A percentile compares a stretch with the other conserved stretches of the same genome.
Evolutionary conservation across 2,797 vertebrate genomes (phyloP).

Genomic region (Neosilurus mollespiculum): DNA sequence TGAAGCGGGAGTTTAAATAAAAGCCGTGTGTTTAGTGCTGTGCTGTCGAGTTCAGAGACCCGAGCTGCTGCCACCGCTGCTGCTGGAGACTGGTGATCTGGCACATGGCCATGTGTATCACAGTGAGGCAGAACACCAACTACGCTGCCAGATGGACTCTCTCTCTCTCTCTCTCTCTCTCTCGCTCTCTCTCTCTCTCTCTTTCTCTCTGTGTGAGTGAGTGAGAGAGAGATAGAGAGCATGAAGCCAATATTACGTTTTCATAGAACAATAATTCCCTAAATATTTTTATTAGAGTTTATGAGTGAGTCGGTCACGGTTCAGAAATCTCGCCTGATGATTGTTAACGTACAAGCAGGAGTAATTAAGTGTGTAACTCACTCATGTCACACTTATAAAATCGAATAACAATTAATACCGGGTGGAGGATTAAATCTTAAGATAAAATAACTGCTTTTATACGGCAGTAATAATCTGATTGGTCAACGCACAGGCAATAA

Average conservation of each 20-base stretch:
- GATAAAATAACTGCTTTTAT: not conserved
- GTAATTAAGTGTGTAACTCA: not conserved
- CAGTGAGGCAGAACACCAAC: not conserved
- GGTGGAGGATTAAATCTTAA: too few species aligned
- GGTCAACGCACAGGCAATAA: too few species aligned
- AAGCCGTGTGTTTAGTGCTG: slow-evolving; percentile 13
- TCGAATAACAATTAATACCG: not conserved
- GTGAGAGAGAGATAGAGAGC: not conserved
- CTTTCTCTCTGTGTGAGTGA: too few species aligned
- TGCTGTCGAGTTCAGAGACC: not conserved
- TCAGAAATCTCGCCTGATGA: not conserved
- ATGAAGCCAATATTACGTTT: not conserved
- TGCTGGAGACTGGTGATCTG: slow-evolving; percentile 8
- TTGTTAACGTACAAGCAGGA: not conserved
- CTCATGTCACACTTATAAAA: not conserved
- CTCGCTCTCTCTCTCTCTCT: too few species aligned
- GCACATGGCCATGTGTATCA: slow-evolving; percentile 1
- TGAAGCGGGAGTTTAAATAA: slow-evolving; percentile 23
- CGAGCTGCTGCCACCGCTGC: slow-evolving; percentile 2
- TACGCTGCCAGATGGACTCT: slow-evolving; percentile 17
- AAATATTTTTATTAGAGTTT: not conserved
- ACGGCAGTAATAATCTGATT: too few species aligned
- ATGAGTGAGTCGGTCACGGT: not conserved
- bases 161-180: not conserved
- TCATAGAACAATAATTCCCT: not conserved